Evolutionary conservation across 2,113 vertebrate genomes (phyloP).

Genomic region (Stictonetta naevosa): DNA sequence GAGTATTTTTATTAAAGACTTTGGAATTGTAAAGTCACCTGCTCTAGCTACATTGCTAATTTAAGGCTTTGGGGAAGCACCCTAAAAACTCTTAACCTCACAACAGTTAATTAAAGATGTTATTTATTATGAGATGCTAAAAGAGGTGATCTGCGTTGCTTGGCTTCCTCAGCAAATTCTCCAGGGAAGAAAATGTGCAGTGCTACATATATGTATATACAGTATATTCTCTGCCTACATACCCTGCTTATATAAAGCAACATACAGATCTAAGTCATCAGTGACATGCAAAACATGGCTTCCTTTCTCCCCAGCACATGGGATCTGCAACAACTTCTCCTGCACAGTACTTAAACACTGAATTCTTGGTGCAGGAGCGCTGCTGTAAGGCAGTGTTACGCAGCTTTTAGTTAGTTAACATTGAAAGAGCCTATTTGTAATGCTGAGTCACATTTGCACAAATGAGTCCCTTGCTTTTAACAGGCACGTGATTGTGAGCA

Average conservation of each 20-base stretch:
- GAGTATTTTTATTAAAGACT: conserved; percentile 16
- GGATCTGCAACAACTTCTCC: not conserved
- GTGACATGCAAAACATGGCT: not conserved
- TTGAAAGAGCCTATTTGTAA: not conserved
- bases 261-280: not conserved
- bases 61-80: not conserved
- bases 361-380: not conserved
- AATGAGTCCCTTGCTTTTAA: not conserved
- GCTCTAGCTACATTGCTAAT: not conserved
- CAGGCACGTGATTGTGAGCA: not conserved
- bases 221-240: not conserved
- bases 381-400: not conserved
- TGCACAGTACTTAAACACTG: not conserved
- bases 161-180: not conserved
- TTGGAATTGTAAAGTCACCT: conserved; percentile 34
- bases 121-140: not conserved
- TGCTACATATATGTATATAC: not conserved
- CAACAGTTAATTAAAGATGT: not conserved
- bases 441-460: not conserved
- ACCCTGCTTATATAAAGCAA: not conserved
- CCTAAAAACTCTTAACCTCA: not conserved
- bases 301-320: not conserved
- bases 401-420: not conserved
- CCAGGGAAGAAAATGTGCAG: fast-evolving
- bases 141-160: not conserved